Conservation (phyloP, 2,888 invertebrate species). For the Caenorhabditis panamensis region DNA sequence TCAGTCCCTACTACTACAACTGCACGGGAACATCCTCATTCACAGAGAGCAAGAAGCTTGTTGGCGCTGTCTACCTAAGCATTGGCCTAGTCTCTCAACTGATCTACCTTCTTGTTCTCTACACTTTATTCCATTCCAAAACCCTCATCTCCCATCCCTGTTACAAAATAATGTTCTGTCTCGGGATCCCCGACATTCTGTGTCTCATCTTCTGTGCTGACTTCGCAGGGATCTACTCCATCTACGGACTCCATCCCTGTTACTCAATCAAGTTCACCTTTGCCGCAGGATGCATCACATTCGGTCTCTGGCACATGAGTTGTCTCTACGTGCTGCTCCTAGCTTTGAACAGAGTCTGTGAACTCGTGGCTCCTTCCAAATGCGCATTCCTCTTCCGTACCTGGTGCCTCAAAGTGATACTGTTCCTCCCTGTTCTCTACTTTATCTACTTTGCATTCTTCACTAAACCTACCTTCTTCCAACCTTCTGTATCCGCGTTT, state of each 20-base stretch:
- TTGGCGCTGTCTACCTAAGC: slow-evolving; percentile 40
- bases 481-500: slow-evolving; percentile 54
- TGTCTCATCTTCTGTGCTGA: slow-evolving; percentile 63
- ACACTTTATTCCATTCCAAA: slow-evolving; percentile 21
- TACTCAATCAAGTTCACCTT: slow-evolving; percentile 50
- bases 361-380: slow-evolving; percentile 44
- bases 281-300: slow-evolving; percentile 51
- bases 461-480: slow-evolving; percentile 64
- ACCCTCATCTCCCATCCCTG: slow-evolving; percentile 37
- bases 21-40: slow-evolving; percentile 47
- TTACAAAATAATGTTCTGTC: slow-evolving; percentile 58
- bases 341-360: slow-evolving; percentile 59
- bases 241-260: slow-evolving; percentile 59
- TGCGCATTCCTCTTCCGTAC: slow-evolving; percentile 43
- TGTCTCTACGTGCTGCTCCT: slow-evolving; percentile 60
- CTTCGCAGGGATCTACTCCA: slow-evolving; percentile 62
- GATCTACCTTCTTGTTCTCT: slow-evolving; percentile 38
- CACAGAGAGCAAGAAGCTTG: slow-evolving; percentile 13
- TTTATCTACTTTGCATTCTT: slow-evolving; percentile 63
- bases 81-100: slow-evolving; percentile 48
- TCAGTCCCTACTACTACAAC: slow-evolving; percentile 48
- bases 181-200: slow-evolving; percentile 51
- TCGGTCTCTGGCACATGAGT: slow-evolving; percentile 65
- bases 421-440: slow-evolving; percentile 55
- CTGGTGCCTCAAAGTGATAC: slow-evolving; percentile 16